Conservation (phyloP, 2,888 invertebrate genomes). For the Melanophora roralis region DNA sequence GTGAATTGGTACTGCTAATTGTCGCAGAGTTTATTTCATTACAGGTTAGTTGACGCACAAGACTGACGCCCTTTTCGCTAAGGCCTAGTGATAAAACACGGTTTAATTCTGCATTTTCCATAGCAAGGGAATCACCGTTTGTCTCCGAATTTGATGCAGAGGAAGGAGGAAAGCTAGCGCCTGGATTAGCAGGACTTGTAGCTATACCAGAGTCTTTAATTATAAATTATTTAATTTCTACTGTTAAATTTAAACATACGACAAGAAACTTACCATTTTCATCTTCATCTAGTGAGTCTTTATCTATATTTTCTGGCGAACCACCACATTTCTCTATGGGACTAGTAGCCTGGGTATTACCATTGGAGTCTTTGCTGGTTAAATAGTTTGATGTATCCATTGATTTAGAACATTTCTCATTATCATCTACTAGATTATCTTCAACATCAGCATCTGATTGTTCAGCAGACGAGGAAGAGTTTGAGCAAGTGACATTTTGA, state of each 20-base stretch:
- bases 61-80: conserved; percentile 73
- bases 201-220: conserved; percentile 76
- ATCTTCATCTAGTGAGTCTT: conserved; percentile 79
- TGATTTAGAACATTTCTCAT: conserved; percentile 66
- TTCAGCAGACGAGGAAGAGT: conserved; percentile 79
- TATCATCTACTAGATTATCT: conserved; percentile 83
- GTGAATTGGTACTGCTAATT: conserved; percentile 14
- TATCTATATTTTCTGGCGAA: conserved; percentile 80
- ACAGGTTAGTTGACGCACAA: conserved; percentile 71
- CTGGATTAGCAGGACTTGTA: conserved; percentile 74
- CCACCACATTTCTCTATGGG: conserved; percentile 79
- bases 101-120: conserved; percentile 61
- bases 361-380: conserved; percentile 71
- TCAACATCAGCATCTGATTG: conserved; percentile 90
- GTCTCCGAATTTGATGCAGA: conserved; percentile 66
- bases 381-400: conserved; percentile 47
- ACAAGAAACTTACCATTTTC: conserved; percentile 75
- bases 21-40: conserved; percentile 48
- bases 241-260: background rate
- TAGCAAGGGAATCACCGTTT: conserved; percentile 59
- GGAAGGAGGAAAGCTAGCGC: conserved; percentile 53
- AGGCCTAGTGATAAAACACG: conserved; percentile 71
- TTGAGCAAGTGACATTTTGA: conserved; percentile 48
- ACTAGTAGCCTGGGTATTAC: conserved; percentile 71
- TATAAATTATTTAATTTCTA: background rate